Base-by-base conservation (phyloP, 2,888 invertebrate species). In the Cacoxenus indagator region DNA sequence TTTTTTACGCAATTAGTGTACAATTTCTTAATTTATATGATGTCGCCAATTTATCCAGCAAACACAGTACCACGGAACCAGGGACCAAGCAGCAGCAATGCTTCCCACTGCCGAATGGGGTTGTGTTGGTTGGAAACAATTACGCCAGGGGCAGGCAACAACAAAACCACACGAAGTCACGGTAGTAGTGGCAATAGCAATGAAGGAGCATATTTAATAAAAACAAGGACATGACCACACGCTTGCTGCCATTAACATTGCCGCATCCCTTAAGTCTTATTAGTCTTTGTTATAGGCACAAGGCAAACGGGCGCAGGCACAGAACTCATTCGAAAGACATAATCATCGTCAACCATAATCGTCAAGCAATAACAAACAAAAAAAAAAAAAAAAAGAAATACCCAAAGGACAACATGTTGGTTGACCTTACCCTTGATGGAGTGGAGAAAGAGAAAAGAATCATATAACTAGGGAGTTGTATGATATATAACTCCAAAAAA, bases 21-120 rank as follows among this genome's bases (percentile, higher is more conserved):
- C 81, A 84, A 84, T 84, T 84, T 84, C 84, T 84, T 84, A 84
- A 84, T 84, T 84, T 84, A 84, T 84, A 80, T 78, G 78, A 82
- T 84, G 84, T 84, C 84, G 84, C 84, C 84, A 84, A 84, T 84
- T 84, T 84, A 84, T 84, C 84, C 84, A 77, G 76, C 74, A 57
- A 46, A 51, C 24, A 64, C 17, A 17, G 57, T n/a, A 64, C 17
- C 48, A 27, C 14, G 62, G 22, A 31, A 54, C 11, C 59, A 51
- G 51, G 48, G 67, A 37, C 57, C 54, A 64, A 65, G 69, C 54
- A 67, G 62, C 69, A 71, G 67, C 43, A 65, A 6, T 4, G 31
- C 11, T 27, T 11, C 31, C 19, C 31, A 27, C 45, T 45, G 26
- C n/a, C n/a, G n/a, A n/a, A n/a, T n/a, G n/a, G n/a, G n/a, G n/a